These are phyloP conservation scores for Urocitellus parryii DNA, from an alignment of 2,113 vertebrate genomes.

Conservation along the genomic window DNA sequence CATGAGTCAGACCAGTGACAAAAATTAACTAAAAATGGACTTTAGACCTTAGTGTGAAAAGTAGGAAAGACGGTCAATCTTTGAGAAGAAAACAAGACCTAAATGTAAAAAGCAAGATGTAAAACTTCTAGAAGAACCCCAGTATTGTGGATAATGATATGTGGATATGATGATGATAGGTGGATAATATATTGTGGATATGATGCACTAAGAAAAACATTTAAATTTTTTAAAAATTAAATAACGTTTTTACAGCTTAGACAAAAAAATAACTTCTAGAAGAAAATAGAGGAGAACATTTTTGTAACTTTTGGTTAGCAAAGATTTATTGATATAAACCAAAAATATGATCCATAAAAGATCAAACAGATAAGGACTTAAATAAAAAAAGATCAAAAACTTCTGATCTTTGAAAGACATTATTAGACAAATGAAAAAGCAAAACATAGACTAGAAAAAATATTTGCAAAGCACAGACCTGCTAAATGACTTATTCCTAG, in stretches of 20 bases:
- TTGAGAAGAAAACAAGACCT: conserved; percentile 1
- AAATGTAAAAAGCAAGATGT: too few relatives aligned
- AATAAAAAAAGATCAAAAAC: conserved; percentile 8
- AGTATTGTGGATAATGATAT: too few relatives aligned
- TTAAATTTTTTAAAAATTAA: too few relatives aligned
- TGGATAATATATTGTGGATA: too few relatives aligned
- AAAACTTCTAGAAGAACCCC: too few relatives aligned
- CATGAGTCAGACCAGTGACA: background rate
- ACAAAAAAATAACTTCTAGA: too few relatives aligned
- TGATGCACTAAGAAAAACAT: too few relatives aligned
- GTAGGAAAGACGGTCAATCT: background rate
- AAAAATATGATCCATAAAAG: background rate
- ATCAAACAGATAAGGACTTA: background rate
- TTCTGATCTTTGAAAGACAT: conserved; percentile 4
- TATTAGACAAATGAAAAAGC: background rate
- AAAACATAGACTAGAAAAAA: background rate
- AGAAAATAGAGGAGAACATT: background rate
- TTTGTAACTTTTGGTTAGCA: background rate
- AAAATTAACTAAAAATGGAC: conserved; percentile 18
- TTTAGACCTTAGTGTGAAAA: background rate
- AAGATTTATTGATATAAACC: background rate
- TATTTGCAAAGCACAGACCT: background rate
- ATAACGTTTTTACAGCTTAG: too few relatives aligned
- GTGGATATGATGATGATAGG: too few relatives aligned
- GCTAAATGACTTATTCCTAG: background rate